phyloP scores from a whole-genome alignment of 2,113 vertebrate genomes.

The Aplodontia rufa region DNA sequence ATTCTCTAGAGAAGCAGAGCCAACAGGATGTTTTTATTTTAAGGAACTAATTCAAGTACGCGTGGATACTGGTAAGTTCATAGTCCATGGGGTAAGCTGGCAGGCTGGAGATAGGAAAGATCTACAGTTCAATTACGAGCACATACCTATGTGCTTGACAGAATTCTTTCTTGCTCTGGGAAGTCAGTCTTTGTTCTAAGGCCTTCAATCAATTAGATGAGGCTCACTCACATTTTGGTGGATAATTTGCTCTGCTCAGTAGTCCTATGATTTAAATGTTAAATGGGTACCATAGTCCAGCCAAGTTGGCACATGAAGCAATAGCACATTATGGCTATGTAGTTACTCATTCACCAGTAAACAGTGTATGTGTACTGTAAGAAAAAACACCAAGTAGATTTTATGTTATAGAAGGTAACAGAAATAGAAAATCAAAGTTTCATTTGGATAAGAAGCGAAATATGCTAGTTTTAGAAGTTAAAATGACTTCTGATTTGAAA shows the following conservation, averaged over 20 bases:
- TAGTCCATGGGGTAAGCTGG: not conserved
- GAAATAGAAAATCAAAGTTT: slow-evolving; percentile 17
- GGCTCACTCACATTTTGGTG: not conserved
- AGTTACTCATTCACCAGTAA: not conserved
- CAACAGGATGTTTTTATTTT: not conserved
- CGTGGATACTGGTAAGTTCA: not conserved
- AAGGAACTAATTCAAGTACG: not conserved
- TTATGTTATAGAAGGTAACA: not conserved
- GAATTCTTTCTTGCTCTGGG: not conserved
- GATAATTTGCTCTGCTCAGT: not conserved
- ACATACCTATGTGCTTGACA: too few relatives aligned
- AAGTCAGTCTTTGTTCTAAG: not conserved
- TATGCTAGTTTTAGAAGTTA: not conserved
- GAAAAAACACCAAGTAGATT: not conserved
- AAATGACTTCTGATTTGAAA: slow-evolving; percentile 23
- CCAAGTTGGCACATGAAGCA: not conserved
- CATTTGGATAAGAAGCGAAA: not conserved
- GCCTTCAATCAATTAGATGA: not conserved
- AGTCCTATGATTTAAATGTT: not conserved
- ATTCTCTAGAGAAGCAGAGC: not conserved
- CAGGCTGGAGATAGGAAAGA: not conserved
- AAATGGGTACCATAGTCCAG: not conserved
- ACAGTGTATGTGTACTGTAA: not conserved
- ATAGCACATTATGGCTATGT: not conserved
- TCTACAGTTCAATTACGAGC: not conserved